Conservation (phyloP, 2,797 vertebrate species). For the Podargus strigoides region DNA sequence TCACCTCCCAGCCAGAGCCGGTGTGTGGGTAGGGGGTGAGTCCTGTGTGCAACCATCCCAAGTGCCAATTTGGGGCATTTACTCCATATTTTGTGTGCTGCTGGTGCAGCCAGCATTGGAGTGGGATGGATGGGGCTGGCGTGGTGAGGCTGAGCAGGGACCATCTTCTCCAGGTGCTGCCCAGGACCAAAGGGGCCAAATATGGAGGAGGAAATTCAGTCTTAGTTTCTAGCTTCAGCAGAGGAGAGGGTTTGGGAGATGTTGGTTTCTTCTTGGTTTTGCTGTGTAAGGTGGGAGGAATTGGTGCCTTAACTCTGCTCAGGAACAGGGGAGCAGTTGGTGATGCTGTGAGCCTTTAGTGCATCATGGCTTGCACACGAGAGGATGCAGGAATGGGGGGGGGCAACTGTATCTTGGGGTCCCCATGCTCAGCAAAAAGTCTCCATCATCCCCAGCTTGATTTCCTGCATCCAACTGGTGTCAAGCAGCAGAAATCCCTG, state of each 20-base stretch:
- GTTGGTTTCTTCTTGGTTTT: neutral
- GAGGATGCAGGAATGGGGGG: neutral
- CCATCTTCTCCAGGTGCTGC: neutral
- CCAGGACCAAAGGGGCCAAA: neutral
- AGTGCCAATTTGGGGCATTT: neutral
- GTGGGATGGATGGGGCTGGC: neutral
- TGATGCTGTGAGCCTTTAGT: fast-evolving
- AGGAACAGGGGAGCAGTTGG: neutral
- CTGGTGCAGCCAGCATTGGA: fast-evolving
- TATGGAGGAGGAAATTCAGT: fast-evolving
- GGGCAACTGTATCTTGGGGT: neutral
- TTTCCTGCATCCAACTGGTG: neutral
- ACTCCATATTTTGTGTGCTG: fast-evolving
- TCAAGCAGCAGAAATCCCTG: neutral
- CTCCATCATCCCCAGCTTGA: neutral
- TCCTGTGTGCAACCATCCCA: neutral
- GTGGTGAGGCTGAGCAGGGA: neutral
- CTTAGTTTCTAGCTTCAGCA: neutral
- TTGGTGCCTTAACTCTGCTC: neutral
- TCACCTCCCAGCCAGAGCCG: neutral
- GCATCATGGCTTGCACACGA: fast-evolving
- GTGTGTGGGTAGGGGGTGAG: neutral
- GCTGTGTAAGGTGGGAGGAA: fast-evolving
- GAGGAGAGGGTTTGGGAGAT: neutral
- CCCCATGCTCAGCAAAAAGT: neutral